A percentile compares a stretch with the other conserved stretches of the same genome.
Evolutionary conservation across 1,140 invertebrate genomes (phyloP).

Genomic region (Pectinophora gossypiella): DNA sequence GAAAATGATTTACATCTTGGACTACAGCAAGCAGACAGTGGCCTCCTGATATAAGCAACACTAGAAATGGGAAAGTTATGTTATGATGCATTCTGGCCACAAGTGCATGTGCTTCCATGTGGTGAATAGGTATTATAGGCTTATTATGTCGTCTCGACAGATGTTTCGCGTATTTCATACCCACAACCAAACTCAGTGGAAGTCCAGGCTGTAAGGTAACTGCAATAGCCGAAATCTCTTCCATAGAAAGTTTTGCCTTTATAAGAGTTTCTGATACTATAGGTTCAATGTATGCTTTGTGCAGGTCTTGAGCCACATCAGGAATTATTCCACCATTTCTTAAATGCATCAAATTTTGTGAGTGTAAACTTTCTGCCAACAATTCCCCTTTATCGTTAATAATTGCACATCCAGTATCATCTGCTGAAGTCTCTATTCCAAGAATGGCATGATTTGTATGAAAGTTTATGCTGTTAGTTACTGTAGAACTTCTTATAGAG

Average conservation of each 20-base stretch:
- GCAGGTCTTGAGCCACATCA: constrained; percentile 88
- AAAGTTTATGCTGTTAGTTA: constrained; percentile 4
- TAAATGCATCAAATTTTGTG: constrained; percentile 86
- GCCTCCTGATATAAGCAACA: constrained; percentile 93
- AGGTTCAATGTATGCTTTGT: constrained; percentile 85
- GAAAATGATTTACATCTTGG: constrained; percentile 85
- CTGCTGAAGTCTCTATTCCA: constrained; percentile 98
- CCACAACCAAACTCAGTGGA: constrained; percentile 86
- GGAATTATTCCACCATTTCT: constrained; percentile 95
- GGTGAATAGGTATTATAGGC: constrained; percentile 97
- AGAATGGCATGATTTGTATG: constrained; percentile 58
- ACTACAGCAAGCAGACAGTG: constrained; percentile 92
- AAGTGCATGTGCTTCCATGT: constrained; percentile 98
- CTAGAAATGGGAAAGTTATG: constrained; percentile 93
- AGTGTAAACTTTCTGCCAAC: constrained; percentile 85
- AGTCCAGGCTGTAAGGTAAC: constrained; percentile 93
- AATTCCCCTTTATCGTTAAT: constrained; percentile 84
- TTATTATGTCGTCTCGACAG: constrained; percentile 83
- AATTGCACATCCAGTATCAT: constrained; percentile 96
- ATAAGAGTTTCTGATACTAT: constrained; percentile 84
- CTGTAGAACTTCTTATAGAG: background rate
- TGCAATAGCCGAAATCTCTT: constrained; percentile 91
- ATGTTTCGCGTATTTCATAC: constrained; percentile 90
- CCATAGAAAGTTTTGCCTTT: constrained; percentile 79
- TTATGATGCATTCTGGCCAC: constrained; percentile 83